phyloP scores from a whole-genome alignment of 2,797 vertebrate species.

The Xenentodon cancila region DNA sequence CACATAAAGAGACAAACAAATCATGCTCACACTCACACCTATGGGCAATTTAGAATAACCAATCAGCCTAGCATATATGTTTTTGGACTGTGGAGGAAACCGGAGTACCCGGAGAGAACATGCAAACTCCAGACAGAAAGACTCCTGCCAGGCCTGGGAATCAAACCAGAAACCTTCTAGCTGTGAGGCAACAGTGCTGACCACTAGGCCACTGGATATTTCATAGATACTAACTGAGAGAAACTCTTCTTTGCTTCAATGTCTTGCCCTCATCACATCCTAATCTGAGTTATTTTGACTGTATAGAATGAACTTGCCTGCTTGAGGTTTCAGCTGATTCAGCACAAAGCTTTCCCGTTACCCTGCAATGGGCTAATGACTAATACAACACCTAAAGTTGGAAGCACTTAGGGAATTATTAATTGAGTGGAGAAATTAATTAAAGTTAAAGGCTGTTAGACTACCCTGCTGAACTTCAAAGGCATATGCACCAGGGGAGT shows the following conservation, averaged over 20 bases:
- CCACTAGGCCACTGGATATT: too few species aligned
- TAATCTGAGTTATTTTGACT: constrained; percentile 35
- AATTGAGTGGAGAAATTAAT: constrained; percentile 69
- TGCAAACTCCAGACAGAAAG: too few species aligned
- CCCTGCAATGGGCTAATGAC: constrained; percentile 59
- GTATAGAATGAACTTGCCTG: constrained; percentile 46
- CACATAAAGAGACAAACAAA: too few species aligned
- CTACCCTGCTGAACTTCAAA: constrained; percentile 62
- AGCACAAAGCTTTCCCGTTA: constrained; percentile 47
- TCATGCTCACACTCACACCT: too few species aligned
- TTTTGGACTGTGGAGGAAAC: too few species aligned
- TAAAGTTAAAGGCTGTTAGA: constrained; percentile 71
- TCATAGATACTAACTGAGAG: not conserved
- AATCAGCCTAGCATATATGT: too few species aligned
- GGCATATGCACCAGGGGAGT: constrained; percentile 41
- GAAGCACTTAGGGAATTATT: constrained; percentile 71
- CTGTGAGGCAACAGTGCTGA: too few species aligned
- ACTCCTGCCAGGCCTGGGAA: too few species aligned
- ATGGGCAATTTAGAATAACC: too few species aligned
- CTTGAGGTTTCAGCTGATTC: constrained; percentile 54
- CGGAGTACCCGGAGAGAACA: too few species aligned
- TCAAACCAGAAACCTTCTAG: too few species aligned
- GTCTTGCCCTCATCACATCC: constrained; percentile 6
- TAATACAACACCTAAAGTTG: constrained; percentile 61
- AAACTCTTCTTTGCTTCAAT: constrained; percentile 12